Conservation (phyloP, 2,113 vertebrate species). For the Acanthochromis polyacanthus region DNA sequence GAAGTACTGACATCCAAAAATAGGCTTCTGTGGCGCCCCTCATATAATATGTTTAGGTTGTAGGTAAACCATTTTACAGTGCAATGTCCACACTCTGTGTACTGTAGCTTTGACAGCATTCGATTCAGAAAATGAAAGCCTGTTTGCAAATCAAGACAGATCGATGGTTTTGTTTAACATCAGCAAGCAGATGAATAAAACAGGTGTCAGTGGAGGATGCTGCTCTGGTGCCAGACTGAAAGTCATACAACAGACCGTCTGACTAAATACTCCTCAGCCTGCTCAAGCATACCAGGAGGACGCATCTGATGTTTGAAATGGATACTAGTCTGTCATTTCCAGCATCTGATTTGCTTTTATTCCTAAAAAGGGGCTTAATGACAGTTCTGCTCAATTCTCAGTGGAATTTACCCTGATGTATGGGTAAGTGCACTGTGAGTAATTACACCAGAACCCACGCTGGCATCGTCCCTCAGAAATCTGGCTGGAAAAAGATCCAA, state of each 20-base stretch:
- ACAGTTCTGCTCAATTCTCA: not conserved
- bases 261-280: too few relatives aligned
- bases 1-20: not conserved
- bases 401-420: not conserved
- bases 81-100: too few relatives aligned
- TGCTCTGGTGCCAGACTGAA: not conserved
- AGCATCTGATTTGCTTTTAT: not conserved
- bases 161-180: too few relatives aligned
- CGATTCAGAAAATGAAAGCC: too few relatives aligned
- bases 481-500: not conserved
- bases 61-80: not conserved
- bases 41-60: too few relatives aligned
- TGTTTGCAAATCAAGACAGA: too few relatives aligned
- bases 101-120: too few relatives aligned
- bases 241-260: not conserved
- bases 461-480: not conserved
- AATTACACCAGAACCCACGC: not conserved
- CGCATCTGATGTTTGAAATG: too few relatives aligned
- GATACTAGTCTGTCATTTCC: not conserved
- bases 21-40: not conserved
- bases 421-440: not conserved
- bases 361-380: not conserved
- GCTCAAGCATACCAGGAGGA: too few relatives aligned
- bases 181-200: not conserved
- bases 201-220: not conserved